Percentiles rank a stretch among this genome's conserved stretches.
Conservation (phyloP, 2,113 vertebrate species). For the Notechis scutatus region DNA sequence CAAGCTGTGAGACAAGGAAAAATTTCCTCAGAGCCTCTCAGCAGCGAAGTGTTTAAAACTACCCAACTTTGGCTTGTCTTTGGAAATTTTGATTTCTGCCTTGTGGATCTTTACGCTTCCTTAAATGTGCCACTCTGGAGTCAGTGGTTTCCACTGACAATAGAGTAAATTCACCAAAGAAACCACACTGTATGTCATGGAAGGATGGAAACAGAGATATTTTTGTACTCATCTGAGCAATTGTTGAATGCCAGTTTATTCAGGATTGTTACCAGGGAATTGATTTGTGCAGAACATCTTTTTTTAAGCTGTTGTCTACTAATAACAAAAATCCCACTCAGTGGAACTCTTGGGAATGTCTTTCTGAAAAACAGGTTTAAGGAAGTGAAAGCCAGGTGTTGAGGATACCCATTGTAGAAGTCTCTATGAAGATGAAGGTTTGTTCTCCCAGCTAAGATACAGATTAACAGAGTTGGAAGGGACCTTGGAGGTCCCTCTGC, state of each 20-base stretch:
- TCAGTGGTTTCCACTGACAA: constrained; percentile 63
- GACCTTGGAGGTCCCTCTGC: no score
- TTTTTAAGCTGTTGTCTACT: constrained; percentile 61
- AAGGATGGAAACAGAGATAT: constrained; percentile 41
- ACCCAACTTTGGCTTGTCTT: constrained; percentile 12
- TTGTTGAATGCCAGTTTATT: constrained; percentile 55
- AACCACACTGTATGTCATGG: constrained; percentile 62
- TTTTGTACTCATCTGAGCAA: neutral
- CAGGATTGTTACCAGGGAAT: constrained; percentile 58
- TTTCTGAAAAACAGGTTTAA: constrained; percentile 43
- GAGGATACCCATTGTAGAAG: constrained; percentile 20
- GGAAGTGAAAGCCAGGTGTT: constrained; percentile 37
- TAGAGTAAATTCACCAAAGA: constrained; percentile 46
- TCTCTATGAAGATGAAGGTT: neutral
- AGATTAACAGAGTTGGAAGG: no score
- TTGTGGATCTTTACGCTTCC: constrained; percentile 54
- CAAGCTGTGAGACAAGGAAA: constrained; percentile 22
- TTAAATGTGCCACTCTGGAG: constrained; percentile 49
- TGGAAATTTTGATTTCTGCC: constrained; percentile 48
- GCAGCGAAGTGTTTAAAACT: constrained; percentile 11
- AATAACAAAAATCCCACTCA: constrained; percentile 47
- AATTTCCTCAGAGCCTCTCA: neutral
- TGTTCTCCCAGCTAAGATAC: no score
- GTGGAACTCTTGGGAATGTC: constrained; percentile 54
- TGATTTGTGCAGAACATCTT: constrained; percentile 51